Percentiles rank a stretch among this genome's conserved stretches.
Evolutionary conservation across 2,113 vertebrate genomes (phyloP).

Genomic region (Datnioides undecimradiatus): DNA sequence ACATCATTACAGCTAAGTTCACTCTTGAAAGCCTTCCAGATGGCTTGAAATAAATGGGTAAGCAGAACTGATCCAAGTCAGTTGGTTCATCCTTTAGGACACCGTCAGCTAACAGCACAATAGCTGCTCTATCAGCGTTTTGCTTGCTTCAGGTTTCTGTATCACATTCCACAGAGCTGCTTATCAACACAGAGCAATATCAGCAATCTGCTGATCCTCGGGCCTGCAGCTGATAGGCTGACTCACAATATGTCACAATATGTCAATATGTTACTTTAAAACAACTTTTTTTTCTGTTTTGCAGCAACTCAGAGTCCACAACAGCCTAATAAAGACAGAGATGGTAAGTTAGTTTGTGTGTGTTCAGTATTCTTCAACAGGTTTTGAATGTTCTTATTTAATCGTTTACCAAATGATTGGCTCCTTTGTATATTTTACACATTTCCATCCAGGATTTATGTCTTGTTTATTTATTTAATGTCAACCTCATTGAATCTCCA

Average conservation of each 20-base stretch:
- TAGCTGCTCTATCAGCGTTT: slow-evolving; percentile 32
- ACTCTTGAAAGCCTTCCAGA: slow-evolving; percentile 70
- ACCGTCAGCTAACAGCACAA: slow-evolving; percentile 11
- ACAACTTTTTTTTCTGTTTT: slow-evolving; percentile 24
- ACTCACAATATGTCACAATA: slow-evolving; percentile 7
- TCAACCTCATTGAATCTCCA: neutral
- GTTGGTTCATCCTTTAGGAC: slow-evolving; percentile 57
- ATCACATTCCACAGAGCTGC: slow-evolving; percentile 61
- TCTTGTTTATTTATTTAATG: neutral
- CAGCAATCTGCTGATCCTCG: slow-evolving; percentile 24
- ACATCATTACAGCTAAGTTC: slow-evolving; percentile 72
- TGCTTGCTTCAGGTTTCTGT: slow-evolving; percentile 44
- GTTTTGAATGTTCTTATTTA: no score
- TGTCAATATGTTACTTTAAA: slow-evolving; percentile 7
- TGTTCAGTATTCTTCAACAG: no score
- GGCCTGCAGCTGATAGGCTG: slow-evolving; percentile 3
- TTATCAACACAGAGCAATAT: slow-evolving; percentile 66
- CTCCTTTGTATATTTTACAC: no score
- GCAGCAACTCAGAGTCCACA: neutral
- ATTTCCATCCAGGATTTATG: no score
- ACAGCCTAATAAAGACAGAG: rapidly evolving
- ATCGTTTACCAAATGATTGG: no score
- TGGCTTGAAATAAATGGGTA: slow-evolving; percentile 45
- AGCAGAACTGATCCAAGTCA: slow-evolving; percentile 37
- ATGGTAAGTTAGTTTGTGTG: slow-evolving; percentile 38